Base-by-base conservation (phyloP, 2,797 vertebrate genomes). In the Enteromius anoplus region DNA sequence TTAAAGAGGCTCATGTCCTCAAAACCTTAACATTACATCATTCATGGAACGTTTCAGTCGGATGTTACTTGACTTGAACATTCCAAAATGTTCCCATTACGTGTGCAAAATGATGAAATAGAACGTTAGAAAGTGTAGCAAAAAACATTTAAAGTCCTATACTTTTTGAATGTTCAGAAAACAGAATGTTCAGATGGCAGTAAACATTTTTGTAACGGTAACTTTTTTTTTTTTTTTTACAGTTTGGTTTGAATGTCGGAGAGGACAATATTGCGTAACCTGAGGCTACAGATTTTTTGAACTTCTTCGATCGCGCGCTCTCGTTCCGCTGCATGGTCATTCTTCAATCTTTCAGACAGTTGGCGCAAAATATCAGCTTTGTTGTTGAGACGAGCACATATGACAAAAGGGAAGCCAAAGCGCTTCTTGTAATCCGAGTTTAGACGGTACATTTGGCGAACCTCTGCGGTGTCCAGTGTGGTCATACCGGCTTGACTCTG, bases 391-490 rank as follows among this genome's bases (percentile, higher is more conserved):
- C 93, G 93, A 17, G 93, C 96, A 64, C 96, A 97, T 47, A 97
- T 92, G 79, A 97, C 93, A 7, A 96, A 97, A 7, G 96, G 95
- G 88, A 96, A 97, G 0, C 93, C 94, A 49, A 96, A 96, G 32
- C 93, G 94, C 66, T 86, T 66, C 72, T 95, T 95, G 91, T 97
- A 96, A 37, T 89, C 89, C 1, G 88, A 55, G 87, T 96, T 96
- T 65, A 96, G 94, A 9, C 80, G 85, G 1, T 84, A 49, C 86
- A 96, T 88, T 78, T 32, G 88, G 14, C 71, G 85, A 4, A 81
- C 75, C 70, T 96, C 95, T 0, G 4, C 78, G 0, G 88, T 15
- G 66, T 62, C 85, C 76, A 97, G 90, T 21, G 86, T 78, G 3
- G 90, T 88, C 85, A 96, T 87, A 0, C 95, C 96, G 0, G 93